Evolutionary conservation across 1,140 invertebrate species (phyloP).

Genomic region (Saccostrea echinata): DNA sequence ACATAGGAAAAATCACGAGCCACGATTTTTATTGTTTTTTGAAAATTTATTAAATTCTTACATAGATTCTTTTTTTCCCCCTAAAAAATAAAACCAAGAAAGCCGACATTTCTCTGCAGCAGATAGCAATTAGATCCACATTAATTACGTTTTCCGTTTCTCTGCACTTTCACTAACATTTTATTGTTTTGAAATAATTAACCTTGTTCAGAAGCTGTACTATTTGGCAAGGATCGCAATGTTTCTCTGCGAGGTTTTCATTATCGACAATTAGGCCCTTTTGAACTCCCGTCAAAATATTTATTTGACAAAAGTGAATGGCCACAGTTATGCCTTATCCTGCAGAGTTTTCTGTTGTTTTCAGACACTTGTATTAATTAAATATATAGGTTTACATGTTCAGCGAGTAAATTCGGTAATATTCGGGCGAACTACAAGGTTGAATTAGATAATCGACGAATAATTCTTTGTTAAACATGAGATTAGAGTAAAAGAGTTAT

Average conservation of each 20-base stretch:
- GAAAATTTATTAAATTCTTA: too few species aligned
- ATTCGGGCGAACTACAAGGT: not conserved
- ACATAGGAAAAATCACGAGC: too few species aligned
- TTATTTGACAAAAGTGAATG: conserved; percentile 20
- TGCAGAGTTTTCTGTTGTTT: not conserved
- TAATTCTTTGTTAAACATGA: not conserved
- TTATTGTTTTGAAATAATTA: conserved; percentile 31
- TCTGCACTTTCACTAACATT: conserved; percentile 4
- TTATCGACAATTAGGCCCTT: not conserved
- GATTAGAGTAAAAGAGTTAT: not conserved
- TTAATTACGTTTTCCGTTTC: not conserved
- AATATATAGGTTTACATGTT: not conserved
- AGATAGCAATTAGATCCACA: not conserved
- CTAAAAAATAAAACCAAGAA: not conserved
- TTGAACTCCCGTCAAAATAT: conserved; percentile 37
- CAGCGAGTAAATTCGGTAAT: conserved; percentile 6
- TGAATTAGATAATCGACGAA: not conserved
- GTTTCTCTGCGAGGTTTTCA: not conserved
- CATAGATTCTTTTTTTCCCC: too few species aligned
- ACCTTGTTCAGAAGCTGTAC: not conserved
- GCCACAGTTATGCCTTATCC: not conserved
- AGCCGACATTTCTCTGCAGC: not conserved
- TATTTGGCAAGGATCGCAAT: not conserved
- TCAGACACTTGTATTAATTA: conserved; percentile 23
- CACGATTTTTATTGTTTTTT: too few species aligned